These are phyloP conservation scores for Conus ventricosus DNA, from an alignment of 1,140 invertebrate species.

Conservation along the genomic window DNA sequence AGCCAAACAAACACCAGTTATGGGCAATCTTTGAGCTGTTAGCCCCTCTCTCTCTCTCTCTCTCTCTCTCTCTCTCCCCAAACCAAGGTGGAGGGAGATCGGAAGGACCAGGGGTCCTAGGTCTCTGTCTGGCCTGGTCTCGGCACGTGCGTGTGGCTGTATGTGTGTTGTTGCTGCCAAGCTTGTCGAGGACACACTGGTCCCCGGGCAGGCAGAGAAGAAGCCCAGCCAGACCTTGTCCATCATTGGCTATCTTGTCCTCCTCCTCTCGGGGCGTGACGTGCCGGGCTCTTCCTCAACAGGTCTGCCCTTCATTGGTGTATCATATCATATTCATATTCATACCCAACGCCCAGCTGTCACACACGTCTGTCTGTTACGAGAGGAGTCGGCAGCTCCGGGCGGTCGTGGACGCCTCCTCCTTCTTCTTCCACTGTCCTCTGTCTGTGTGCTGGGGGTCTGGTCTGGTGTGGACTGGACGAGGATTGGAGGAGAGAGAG, in stretches of 20 bases:
- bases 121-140: neutral
- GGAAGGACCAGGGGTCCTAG: neutral
- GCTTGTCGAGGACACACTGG: no score
- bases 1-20: no score
- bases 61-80: no score
- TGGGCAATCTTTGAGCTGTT: no score
- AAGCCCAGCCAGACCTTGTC: neutral
- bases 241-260: slow-evolving; percentile 25
- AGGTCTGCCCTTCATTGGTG: neutral
- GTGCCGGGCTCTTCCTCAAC: neutral
- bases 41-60: no score
- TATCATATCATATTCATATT: slow-evolving; percentile 34
- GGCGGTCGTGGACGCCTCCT: neutral
- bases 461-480: neutral
- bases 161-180: no score
- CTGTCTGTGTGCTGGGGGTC: neutral
- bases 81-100: no score
- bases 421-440: neutral
- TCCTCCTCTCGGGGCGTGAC: neutral
- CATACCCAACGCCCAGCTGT: neutral
- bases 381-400: neutral
- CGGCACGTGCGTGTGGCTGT: neutral
- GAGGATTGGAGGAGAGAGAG: neutral
- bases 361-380: neutral
- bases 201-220: no score